Conservation (phyloP, 2,797 vertebrate genomes). For the Urocyon cinereoargenteus region DNA sequence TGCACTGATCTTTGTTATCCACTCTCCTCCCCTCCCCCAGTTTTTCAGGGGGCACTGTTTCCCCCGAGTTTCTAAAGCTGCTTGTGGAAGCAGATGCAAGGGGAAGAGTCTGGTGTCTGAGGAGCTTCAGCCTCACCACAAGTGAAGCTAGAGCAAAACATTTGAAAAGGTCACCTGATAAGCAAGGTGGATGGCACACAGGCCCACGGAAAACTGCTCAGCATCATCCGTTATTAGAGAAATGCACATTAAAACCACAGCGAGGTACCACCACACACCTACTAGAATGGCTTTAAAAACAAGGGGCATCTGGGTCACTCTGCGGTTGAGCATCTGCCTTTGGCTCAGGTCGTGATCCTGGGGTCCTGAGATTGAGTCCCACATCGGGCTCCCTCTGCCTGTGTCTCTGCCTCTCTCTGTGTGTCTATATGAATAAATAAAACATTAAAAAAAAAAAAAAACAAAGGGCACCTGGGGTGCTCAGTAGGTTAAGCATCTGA, state of each 20-base stretch:
- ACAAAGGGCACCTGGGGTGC: background rate
- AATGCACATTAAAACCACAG: background rate
- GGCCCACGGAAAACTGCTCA: background rate
- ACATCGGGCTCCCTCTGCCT: no score
- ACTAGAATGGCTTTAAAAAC: background rate
- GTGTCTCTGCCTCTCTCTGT: no score
- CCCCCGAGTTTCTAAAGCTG: background rate
- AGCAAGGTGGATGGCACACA: background rate
- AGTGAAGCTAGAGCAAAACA: background rate
- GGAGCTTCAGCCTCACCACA: background rate
- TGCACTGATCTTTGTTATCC: background rate
- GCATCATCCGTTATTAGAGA: background rate
- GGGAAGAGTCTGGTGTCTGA: background rate
- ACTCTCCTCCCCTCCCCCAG: fast-evolving
- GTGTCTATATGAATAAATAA: no score
- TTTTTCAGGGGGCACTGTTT: background rate
- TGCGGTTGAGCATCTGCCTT: background rate
- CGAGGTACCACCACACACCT: background rate
- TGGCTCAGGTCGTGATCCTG: background rate
- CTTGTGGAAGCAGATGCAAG: background rate
- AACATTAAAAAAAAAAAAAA: no score
- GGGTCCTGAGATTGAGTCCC: no score
- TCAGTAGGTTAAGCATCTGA: background rate
- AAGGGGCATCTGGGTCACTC: background rate
- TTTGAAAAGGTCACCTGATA: background rate